Evolutionary conservation across 2,113 vertebrate species (phyloP).

Genomic region (Prochilodus magdalenae): DNA sequence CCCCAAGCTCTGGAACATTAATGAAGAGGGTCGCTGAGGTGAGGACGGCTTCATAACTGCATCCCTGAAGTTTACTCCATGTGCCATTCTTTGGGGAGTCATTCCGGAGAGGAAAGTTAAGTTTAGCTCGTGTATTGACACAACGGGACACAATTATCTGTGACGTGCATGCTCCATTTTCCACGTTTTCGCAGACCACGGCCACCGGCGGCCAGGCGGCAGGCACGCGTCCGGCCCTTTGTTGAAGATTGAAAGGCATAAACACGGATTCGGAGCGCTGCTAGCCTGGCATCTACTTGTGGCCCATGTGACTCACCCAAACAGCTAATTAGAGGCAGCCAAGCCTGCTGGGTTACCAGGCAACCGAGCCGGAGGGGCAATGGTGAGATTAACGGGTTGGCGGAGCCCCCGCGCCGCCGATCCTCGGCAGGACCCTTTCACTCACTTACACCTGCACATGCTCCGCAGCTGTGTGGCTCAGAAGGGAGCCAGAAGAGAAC

Average conservation of each 20-base stretch:
- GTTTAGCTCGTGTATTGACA: neutral
- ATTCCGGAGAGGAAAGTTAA: neutral
- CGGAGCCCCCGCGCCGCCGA: constrained; percentile 11
- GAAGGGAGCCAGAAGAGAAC: constrained; percentile 31
- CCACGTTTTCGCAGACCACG: neutral
- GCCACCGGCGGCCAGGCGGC: neutral
- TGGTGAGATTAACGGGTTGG: constrained; percentile 54
- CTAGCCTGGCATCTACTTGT: constrained; percentile 28
- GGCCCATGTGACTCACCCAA: constrained; percentile 50
- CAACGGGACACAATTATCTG: constrained; percentile 7
- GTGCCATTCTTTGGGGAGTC: neutral
- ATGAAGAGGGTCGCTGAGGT: neutral
- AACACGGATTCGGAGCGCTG: neutral
- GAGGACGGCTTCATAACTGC: neutral
- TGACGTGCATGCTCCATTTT: neutral
- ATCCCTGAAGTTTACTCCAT: neutral
- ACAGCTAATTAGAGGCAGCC: constrained; percentile 62
- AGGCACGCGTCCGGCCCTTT: neutral
- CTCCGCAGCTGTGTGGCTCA: constrained; percentile 56
- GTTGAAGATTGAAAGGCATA: constrained; percentile 20
- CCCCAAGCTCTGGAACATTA: neutral
- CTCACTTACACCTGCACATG: constrained; percentile 52
- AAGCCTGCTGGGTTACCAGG: constrained; percentile 60
- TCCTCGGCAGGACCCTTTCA: constrained; percentile 43
- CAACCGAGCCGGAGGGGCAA: constrained; percentile 53